These are phyloP conservation scores for Tiliacea aurago DNA, from an alignment of 2,888 invertebrate genomes.

Conservation along the genomic window DNA sequence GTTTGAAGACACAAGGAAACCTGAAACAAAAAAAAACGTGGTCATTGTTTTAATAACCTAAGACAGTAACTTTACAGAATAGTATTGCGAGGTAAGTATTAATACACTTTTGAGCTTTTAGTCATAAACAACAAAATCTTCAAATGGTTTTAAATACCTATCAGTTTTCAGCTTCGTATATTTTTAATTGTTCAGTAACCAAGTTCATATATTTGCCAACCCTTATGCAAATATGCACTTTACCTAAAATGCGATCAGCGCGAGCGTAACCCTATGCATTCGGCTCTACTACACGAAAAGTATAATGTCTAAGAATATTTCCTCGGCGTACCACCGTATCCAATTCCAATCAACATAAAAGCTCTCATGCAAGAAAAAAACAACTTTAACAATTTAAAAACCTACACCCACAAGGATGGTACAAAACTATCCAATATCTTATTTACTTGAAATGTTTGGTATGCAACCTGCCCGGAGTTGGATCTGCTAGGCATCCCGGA, in stretches of 20 bases:
- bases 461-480: slow-evolving; percentile 69
- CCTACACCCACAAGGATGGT: slow-evolving; percentile 47
- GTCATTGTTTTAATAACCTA: slow-evolving; percentile 11
- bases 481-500: slow-evolving; percentile 71
- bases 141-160: too few relatives aligned
- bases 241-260: not conserved
- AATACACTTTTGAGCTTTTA: too few relatives aligned
- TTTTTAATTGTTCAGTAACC: not conserved
- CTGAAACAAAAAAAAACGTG: slow-evolving; percentile 44
- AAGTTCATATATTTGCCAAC: not conserved
- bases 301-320: not conserved
- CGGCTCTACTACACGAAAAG: not conserved
- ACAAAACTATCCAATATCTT: slow-evolving; percentile 64
- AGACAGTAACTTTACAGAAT: not conserved
- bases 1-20: slow-evolving; percentile 16
- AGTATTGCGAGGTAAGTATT: not conserved
- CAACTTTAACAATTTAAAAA: slow-evolving; percentile 49
- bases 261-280: not conserved
- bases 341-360: slow-evolving; percentile 28
- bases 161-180: not conserved
- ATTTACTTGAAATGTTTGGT: slow-evolving; percentile 76
- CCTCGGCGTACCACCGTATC: not conserved
- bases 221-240: not conserved
- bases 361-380: slow-evolving; percentile 38
- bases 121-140: too few relatives aligned